Evolutionary conservation across 35 echinoderm and acorn worm species (phyloP), one percentile per base, ranked within the genome.

Genomic region (Anneissia japonica): DNA sequence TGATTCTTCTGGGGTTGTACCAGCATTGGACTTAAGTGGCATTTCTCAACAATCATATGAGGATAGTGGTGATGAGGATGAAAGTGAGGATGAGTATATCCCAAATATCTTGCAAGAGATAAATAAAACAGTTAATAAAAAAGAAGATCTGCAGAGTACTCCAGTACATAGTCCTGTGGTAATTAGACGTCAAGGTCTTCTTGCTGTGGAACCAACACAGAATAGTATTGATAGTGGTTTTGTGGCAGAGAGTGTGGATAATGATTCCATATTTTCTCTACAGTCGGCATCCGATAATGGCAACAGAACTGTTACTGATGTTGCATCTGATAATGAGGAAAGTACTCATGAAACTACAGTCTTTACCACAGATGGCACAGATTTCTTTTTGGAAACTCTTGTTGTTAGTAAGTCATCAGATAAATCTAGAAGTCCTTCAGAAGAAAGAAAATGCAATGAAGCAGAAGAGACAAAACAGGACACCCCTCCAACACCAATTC

Each of bases 401-500:
- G 51, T 64, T 6, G 11, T 12, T 64, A 64, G 51, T 64, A 64
- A 64, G 19, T 64, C 51, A 64, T 23, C 51, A 64, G 51, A 64
- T 12, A 64, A 64, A 23, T 64, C 51, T 3, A 64, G 26, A 64
- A 64, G 51, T 64, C 5, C 5, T 64, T 64, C 51, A 64, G 51
- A 64, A 64, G 51, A 64, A 64, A 16, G 40, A 64, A 2, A 19
- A 64, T n/a, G n/a, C n/a, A n/a, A n/a, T n/a, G 5, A 6, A 64
- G 51, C 26, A 45, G 40, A 45, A 16, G 51, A 26, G 26, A 26
- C 7, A 6, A 64, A 64, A 26, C 51, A 9, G 2, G 30, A 37
- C 0, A 75, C 84, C 29, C 84, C 84, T 4, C 84, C 74, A 40
- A 56, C 85, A 46, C 90, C 90, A n/a, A 73, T 77, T 45, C 85